Evolutionary conservation across 2,888 invertebrate species (phyloP), one percentile per base, ranked within the genome.

Genomic region (Chydorus sphaericus): DNA sequence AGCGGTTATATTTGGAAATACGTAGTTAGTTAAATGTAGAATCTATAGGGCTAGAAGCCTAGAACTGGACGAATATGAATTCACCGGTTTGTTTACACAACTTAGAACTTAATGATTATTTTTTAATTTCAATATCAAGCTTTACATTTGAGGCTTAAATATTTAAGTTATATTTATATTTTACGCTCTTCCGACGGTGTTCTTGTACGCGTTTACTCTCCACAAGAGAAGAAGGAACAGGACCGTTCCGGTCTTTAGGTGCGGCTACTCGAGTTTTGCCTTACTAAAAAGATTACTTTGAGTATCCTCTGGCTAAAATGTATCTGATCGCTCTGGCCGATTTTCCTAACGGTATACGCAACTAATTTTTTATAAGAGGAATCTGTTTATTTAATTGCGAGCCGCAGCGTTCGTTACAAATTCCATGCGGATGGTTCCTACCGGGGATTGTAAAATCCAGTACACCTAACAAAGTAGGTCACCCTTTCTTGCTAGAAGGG

Each of bases 291-390:
- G 82, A 89, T 55, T 97, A 94, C 70, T 97, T 97, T 70, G 81
- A 90, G 1, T 96, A 94, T 73, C 93, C 94, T 1, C 72, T 97
- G 61, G 93, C 94, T 20, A 97, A 97, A 71, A 86, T 94, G 70
- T 97, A 97, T 71, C 77, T 96, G 57, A 90, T 97, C 65, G 94
- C 96, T 11, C 88, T 97, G 66, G 85, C 93, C 4, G 94, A 96
- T 69, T 94, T 96, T 68, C 84, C 89, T 55, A 85, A 87, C 60
- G 93, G 77, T 75, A 62, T 58, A 60, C 61, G n/a, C n/a, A 16
- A 23, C 18, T 16, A 14, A 28, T 44, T 48, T 51, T 11, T 29
- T 28, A 38, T 8, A 28, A 49, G 48, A 14, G 33, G 30, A 48
- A 16, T 23, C 7, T 48, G 14, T 18, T 11, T n/a, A 33, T 16